Conservation (phyloP, 2,113 vertebrate genomes). For the Spea bombifrons region DNA sequence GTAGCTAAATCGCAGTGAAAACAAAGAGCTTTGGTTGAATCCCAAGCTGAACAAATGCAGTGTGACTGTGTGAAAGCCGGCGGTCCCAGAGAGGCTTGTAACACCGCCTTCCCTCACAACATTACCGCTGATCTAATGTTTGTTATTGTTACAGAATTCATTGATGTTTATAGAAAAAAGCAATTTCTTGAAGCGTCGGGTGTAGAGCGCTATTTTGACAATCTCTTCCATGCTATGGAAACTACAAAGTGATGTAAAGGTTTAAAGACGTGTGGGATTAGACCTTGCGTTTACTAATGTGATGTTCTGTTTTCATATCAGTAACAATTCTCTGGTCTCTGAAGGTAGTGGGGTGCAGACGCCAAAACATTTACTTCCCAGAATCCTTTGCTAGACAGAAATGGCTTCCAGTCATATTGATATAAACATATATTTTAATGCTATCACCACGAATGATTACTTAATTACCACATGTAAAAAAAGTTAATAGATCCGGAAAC, state of each 20-base stretch:
- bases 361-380: not conserved
- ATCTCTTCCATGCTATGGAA: not conserved
- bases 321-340: not conserved
- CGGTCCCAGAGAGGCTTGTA: slow-evolving; percentile 39
- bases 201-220: slow-evolving; percentile 17
- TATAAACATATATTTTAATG: too few species aligned
- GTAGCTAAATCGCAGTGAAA: slow-evolving; percentile 4
- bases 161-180: slow-evolving; percentile 39
- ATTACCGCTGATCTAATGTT: slow-evolving; percentile 39
- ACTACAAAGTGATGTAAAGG: not conserved
- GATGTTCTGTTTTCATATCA: not conserved
- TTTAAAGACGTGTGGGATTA: not conserved
- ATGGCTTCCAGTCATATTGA: too few species aligned
- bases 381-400: not conserved
- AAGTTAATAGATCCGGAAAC: too few species aligned
- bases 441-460: too few species aligned
- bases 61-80: slow-evolving; percentile 44
- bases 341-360: not conserved
- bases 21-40: slow-evolving; percentile 4
- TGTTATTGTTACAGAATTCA: slow-evolving; percentile 38
- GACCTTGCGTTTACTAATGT: not conserved
- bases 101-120: slow-evolving; percentile 37
- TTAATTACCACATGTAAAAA: too few species aligned
- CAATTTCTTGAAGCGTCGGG: slow-evolving; percentile 30
- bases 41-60: slow-evolving; percentile 30